Evolutionary conservation across 35 echinoderm and acorn worm genomes (phyloP), one percentile per base, ranked within the genome.

Genomic region (Anneissia japonica): DNA sequence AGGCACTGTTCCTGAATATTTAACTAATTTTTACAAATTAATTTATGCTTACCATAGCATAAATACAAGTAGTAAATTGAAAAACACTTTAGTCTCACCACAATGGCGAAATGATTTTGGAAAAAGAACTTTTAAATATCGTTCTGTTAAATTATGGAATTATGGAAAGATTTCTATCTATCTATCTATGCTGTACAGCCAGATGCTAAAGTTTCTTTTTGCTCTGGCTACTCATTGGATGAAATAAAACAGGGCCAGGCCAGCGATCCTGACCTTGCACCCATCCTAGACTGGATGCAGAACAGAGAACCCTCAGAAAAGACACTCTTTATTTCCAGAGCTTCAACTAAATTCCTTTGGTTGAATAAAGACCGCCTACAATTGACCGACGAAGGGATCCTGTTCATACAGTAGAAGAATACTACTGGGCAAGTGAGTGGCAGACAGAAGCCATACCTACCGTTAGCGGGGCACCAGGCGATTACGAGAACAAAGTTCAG

Each of bases 261-360:
- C 3, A 40, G 28, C 3, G 43, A 43, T 82, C n/a, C 43, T 35
- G 32, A 77, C 12, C 35, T 77, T 11, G 19, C 2, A 26, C 75
- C 31, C 1, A 10, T 77, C 2, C 75, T 77, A 0, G 30, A 34
- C 3, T 77, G 75, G 75, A 16, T 77, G 35, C 5, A 14, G 31
- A 3, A 11, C 31, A n/a, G n/a, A n/a, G 35, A 77, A 4, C 75
- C 75, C 3, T 35, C 32, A 3, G 31, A 19, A 16, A 32, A 77
- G 6, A 2, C 30, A 13, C 75, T 77, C 3, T 77, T 77, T 34
- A 4, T 77, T 37, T 77, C 31, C 21, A 35, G 32, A 4, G 4
- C 75, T 0, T 13, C 46, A 3, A 72, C 41, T 7, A 84, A 84
- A 35, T 84, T 34, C 34, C 74, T 32, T 46, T 84, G 83, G 83